phyloP scores from a whole-genome alignment of 2,797 vertebrate species.

The Mallotus villosus region DNA sequence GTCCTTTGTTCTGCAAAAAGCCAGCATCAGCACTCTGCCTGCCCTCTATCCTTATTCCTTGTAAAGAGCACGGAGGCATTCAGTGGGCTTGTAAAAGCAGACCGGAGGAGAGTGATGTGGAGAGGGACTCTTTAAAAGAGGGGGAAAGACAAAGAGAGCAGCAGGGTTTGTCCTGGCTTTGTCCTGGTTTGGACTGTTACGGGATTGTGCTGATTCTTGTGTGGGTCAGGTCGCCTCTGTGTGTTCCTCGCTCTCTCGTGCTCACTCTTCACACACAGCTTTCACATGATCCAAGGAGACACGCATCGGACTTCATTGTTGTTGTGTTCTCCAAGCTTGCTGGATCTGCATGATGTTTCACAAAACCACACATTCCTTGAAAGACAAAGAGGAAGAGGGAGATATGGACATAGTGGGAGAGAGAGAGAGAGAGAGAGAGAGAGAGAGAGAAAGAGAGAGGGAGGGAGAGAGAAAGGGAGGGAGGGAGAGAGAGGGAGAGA shows the following conservation, averaged over 20 bases:
- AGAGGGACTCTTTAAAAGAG: conserved; percentile 22
- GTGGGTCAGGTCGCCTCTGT: conserved; percentile 1
- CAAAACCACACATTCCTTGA: conserved; percentile 47
- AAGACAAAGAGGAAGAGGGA: background rate
- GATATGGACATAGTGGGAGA: too few relatives aligned
- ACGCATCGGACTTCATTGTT: too few relatives aligned
- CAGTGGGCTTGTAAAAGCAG: conserved; percentile 34
- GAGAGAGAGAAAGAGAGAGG: too few relatives aligned
- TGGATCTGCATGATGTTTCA: conserved; percentile 28
- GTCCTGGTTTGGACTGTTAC: conserved; percentile 22
- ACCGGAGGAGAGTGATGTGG: conserved; percentile 32
- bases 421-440: too few relatives aligned
- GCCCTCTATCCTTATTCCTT: conserved; percentile 11
- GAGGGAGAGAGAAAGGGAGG: too few relatives aligned
- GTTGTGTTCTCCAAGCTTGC: background rate
- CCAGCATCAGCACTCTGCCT: conserved; percentile 62
- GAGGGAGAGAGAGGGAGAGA: too few relatives aligned
- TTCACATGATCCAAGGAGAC: too few relatives aligned
- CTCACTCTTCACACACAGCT: background rate
- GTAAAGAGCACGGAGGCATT: conserved; percentile 25
- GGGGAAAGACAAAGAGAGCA: conserved; percentile 31
- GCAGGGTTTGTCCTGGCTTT: conserved; percentile 29
- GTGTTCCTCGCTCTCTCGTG: background rate
- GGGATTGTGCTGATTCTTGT: conserved; percentile 25
- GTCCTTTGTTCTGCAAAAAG: conserved; percentile 68